These are phyloP conservation scores for Chloroceryle amazona DNA, from an alignment of 2,797 vertebrate species.

Conservation along the genomic window DNA sequence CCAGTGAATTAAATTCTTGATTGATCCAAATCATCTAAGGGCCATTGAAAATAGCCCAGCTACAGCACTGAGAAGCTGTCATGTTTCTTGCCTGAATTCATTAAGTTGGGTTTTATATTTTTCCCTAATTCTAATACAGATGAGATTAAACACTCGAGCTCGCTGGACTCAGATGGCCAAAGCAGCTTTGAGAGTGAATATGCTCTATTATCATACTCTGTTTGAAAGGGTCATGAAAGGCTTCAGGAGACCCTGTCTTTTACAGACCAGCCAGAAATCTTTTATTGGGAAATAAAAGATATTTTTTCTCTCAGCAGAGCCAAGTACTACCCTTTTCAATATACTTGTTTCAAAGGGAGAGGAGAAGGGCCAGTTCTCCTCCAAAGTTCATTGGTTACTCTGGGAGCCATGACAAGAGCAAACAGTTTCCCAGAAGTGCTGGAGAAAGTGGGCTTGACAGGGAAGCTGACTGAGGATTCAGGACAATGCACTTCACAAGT, in stretches of 20 bases:
- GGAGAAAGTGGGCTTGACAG: background rate
- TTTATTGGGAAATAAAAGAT: constrained; percentile 61
- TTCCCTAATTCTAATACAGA: background rate
- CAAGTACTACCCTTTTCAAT: constrained; percentile 59
- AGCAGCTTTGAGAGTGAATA: constrained; percentile 57
- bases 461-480: constrained; percentile 3
- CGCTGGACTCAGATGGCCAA: background rate
- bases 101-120: constrained; percentile 34
- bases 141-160: constrained; percentile 48
- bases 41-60: constrained; percentile 21
- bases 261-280: constrained; percentile 54
- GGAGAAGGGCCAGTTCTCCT: constrained; percentile 8
- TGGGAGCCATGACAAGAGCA: constrained; percentile 30
- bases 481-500: background rate
- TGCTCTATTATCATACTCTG: background rate
- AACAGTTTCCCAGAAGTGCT: constrained; percentile 25
- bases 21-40: constrained; percentile 23
- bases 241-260: constrained; percentile 30
- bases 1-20: background rate
- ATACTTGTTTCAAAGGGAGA: background rate
- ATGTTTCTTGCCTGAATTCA: constrained; percentile 7
- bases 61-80: constrained; percentile 28
- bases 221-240: constrained; percentile 36
- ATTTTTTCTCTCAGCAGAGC: constrained; percentile 52
- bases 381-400: background rate